Percentiles rank a stretch among this genome's conserved stretches.
Conservation (phyloP, 2,113 vertebrate genomes). For the Paracyprichromis sp. region DNA sequence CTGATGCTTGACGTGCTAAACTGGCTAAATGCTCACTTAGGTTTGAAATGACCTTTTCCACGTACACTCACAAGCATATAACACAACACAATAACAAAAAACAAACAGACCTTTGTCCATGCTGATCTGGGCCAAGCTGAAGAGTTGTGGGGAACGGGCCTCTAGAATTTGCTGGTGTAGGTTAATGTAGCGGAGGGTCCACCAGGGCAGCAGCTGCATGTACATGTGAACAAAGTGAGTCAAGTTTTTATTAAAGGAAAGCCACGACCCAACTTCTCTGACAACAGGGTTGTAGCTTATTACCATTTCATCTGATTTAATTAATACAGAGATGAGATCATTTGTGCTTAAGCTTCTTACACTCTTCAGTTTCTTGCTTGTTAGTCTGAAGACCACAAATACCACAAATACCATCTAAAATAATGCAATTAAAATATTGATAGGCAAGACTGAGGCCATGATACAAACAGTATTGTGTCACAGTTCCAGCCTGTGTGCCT, state of each 20-base stretch:
- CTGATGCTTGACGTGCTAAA: not conserved
- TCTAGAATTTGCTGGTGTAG: constrained; percentile 91
- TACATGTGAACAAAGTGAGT: not conserved
- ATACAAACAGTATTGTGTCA: not conserved
- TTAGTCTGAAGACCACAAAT: not conserved
- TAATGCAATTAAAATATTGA: not conserved
- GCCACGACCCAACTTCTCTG: not conserved
- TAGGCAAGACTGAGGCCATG: not conserved
- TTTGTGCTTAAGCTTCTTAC: not conserved
- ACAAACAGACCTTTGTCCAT: constrained; percentile 75
- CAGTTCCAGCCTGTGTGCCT: not conserved
- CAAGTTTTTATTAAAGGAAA: not conserved
- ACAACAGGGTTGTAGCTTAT: not conserved
- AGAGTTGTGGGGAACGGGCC: constrained; percentile 82
- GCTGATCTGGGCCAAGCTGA: constrained; percentile 68
- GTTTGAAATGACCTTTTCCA: not conserved
- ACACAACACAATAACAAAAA: not conserved
- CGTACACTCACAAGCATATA: accelerated
- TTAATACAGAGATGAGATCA: not conserved
- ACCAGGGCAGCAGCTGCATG: constrained; percentile 84
- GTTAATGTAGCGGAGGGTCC: constrained; percentile 82
- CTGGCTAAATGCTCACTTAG: not conserved
- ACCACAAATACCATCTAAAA: not conserved
- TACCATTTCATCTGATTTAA: not conserved
- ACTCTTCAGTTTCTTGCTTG: not conserved